A percentile compares a stretch with the other conserved stretches of the same genome.
Evolutionary conservation across 2,888 invertebrate species (phyloP).

Genomic region (Troides aeacus): DNA sequence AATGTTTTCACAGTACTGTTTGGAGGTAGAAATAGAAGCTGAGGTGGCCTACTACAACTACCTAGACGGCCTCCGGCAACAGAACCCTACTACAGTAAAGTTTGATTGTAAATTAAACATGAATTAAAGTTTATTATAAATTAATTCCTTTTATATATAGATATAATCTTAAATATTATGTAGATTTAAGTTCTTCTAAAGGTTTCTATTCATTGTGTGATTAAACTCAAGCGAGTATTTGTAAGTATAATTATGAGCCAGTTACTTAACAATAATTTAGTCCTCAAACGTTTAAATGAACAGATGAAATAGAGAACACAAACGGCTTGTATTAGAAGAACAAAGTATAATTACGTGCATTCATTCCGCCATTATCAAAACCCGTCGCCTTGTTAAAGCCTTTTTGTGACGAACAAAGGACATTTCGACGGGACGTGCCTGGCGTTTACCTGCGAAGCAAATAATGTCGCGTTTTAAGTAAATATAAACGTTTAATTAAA

Average conservation of each 20-base stretch:
- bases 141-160: not conserved
- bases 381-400: constrained; percentile 36
- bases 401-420: constrained; percentile 39
- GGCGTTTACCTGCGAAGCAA: constrained; percentile 23
- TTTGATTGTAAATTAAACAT: no score
- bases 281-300: constrained; percentile 18
- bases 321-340: constrained; percentile 59
- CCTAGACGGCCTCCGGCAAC: no score
- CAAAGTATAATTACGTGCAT: constrained; percentile 64
- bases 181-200: not conserved
- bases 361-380: constrained; percentile 58
- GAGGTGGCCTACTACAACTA: no score
- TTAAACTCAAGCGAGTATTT: not conserved
- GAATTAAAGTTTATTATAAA: not conserved
- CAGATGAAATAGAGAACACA: constrained; percentile 38
- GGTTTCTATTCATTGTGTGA: constrained; percentile 3
- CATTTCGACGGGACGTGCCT: constrained; percentile 26
- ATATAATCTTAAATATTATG: not conserved
- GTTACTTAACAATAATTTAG: constrained; percentile 21
- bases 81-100: no score
- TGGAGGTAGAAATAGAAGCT: no score
- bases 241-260: constrained; percentile 11
- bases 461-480: constrained; percentile 17
- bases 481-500: constrained; percentile 25
- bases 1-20: no score